Base-by-base conservation (phyloP, 1,140 invertebrate species). In the Atta texana region DNA sequence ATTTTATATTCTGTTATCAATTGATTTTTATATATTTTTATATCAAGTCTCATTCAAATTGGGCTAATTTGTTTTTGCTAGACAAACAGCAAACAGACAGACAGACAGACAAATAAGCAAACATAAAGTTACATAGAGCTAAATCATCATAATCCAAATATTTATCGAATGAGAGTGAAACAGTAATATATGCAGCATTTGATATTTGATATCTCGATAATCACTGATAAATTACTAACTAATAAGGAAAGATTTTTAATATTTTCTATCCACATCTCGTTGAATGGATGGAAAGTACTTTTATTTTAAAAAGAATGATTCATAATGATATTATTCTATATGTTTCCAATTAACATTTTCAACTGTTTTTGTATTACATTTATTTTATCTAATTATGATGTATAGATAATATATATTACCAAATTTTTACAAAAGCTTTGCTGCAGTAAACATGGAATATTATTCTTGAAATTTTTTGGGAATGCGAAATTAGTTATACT, bases 91-190 rank as follows among this genome's bases (percentile, higher is more conserved):
- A 68, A n/a, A 28, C 61, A 34, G 63, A 34, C 61, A 44, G 59
- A 69, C 61, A 34, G 44, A 51, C 61, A 44, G 59, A 80, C 44
- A 80, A 80, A 69, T n/a, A 53, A 31, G 28, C 28, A 80, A 80
- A 80, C 44, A 69, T 80, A 69, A 69, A 69, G 64, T 69, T 69
- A 12, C 8, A 68, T 53, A 53, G 63, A 53, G 28, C 14, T 68
- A 66, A 66, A 68, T 80, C 49, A 78, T 78, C 14, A 28, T 28
- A 39, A 78, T 66, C 28, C 44, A 34, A 66, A 51, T 18, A 6
- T 78, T 51, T 78, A 78, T 64, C 28, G 18, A 51, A 66, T 28
- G 44, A 78, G n/a, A 51, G 12, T 64, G 44, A 78, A 78, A 78
- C 66, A 66, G 5, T 77, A 39, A 31, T 57, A 31, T 44, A 31